A percentile compares a stretch with the other conserved stretches of the same genome.
Conservation (phyloP, 2,113 vertebrate genomes). For the Physeter macrocephalus region DNA sequence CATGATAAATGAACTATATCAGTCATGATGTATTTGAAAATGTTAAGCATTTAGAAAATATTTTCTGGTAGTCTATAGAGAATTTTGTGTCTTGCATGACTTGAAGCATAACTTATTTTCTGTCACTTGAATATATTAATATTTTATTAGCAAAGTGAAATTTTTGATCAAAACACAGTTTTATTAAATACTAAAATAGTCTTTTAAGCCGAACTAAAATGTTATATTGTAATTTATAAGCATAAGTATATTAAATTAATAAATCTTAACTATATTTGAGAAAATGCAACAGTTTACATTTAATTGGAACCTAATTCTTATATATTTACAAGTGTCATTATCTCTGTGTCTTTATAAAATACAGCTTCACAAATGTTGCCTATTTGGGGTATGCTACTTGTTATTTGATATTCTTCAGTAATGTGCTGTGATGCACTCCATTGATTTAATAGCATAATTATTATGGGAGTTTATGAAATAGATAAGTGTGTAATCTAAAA, state of each 20-base stretch:
- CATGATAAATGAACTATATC: slow-evolving; percentile 1
- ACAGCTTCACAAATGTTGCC: not conserved
- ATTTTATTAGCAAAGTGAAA: slow-evolving; percentile 48
- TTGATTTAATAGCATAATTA: slow-evolving; percentile 1
- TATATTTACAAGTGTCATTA: slow-evolving; percentile 24
- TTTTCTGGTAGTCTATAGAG: not conserved
- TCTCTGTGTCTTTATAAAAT: slow-evolving; percentile 39
- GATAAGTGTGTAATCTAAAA: not conserved
- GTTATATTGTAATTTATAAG: slow-evolving; percentile 13
- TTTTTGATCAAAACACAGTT: slow-evolving; percentile 18
- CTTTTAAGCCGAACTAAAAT: slow-evolving; percentile 37
- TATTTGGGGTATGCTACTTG: not conserved
- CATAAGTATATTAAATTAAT: slow-evolving; percentile 31
- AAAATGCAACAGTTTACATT: slow-evolving; percentile 30
- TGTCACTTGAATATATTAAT: slow-evolving; percentile 34
- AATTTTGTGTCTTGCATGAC: slow-evolving; percentile 32
- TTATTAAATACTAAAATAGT: slow-evolving; percentile 44
- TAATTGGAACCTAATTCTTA: slow-evolving; percentile 31
- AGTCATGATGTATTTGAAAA: not conserved
- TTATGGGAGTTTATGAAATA: not conserved
- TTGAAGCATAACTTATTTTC: slow-evolving; percentile 36
- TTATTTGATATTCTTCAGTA: slow-evolving; percentile 7
- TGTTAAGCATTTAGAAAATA: slow-evolving; percentile 32
- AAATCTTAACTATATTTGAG: slow-evolving; percentile 35
- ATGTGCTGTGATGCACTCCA: not conserved